phyloP scores from a whole-genome alignment of 2,888 invertebrate species.

The Nomada fabriciana region DNA sequence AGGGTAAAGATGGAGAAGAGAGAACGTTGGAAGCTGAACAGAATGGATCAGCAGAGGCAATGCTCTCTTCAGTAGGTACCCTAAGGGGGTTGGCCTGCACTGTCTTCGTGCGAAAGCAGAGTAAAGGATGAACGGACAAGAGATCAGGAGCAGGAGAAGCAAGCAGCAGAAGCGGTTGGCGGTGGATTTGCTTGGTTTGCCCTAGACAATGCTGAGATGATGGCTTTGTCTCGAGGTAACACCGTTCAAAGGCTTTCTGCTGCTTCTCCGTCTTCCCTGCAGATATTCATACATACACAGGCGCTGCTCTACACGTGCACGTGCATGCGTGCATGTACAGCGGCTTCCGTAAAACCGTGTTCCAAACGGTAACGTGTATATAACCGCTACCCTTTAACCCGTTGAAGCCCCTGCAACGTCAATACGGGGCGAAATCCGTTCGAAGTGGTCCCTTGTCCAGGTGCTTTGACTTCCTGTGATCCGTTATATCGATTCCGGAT shows the following conservation, averaged over 20 bases:
- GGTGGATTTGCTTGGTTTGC: slow-evolving; percentile 82
- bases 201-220: slow-evolving; percentile 79
- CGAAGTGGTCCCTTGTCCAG: slow-evolving; percentile 49
- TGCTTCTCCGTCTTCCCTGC: slow-evolving; percentile 59
- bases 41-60: slow-evolving; percentile 52
- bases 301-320: neutral
- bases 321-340: neutral
- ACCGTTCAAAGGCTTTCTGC: slow-evolving; percentile 75
- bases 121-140: slow-evolving; percentile 58
- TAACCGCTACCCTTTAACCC: slow-evolving; percentile 43
- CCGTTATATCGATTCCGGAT: slow-evolving; percentile 55
- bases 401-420: slow-evolving; percentile 28
- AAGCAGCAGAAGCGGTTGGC: slow-evolving; percentile 68
- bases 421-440: slow-evolving; percentile 44
- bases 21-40: slow-evolving; percentile 45
- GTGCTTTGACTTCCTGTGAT: slow-evolving; percentile 50
- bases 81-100: slow-evolving; percentile 60
- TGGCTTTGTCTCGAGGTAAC: slow-evolving; percentile 81
- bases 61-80: slow-evolving; percentile 52
- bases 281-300: slow-evolving; percentile 3
- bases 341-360: slow-evolving; percentile 27
- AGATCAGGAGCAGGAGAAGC: slow-evolving; percentile 27
- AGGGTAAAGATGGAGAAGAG: slow-evolving; percentile 4
- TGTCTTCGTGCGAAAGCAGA: slow-evolving; percentile 42
- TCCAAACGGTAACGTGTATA: slow-evolving; percentile 38